Evolutionary conservation across 1,140 invertebrate species (phyloP).

Genomic region (Platyura marginata): DNA sequence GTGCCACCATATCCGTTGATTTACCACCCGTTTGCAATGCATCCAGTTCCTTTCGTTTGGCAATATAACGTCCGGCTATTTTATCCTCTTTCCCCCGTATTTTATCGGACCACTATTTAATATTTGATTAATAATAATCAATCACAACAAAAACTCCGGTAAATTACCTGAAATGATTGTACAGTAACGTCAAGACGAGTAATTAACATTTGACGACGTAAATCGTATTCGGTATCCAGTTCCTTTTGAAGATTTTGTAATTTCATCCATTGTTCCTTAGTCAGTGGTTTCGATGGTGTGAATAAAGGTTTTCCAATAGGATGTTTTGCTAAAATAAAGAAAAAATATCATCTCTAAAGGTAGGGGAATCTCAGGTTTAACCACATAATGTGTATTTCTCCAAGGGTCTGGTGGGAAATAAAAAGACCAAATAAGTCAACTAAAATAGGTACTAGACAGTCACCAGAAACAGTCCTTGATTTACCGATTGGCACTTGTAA

Average conservation of each 20-base stretch:
- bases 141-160: slow-evolving; percentile 5
- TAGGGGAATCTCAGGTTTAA: too few species aligned
- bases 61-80: slow-evolving; percentile 48
- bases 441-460: too few species aligned
- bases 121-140: slow-evolving; percentile 4
- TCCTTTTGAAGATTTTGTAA: slow-evolving; percentile 48
- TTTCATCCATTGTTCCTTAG: slow-evolving; percentile 64
- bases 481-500: too few species aligned
- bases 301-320: slow-evolving; percentile 69
- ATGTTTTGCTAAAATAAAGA: too few species aligned
- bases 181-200: slow-evolving; percentile 86
- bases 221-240: slow-evolving; percentile 61
- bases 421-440: too few species aligned
- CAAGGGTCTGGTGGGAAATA: too few species aligned
- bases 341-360: too few species aligned
- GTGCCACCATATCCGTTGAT: slow-evolving; percentile 44
- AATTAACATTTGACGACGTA: slow-evolving; percentile 70
- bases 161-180: slow-evolving; percentile 65
- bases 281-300: slow-evolving; percentile 38
- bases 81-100: slow-evolving; percentile 50
- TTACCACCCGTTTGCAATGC: slow-evolving; percentile 26
- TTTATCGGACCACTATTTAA: slow-evolving; percentile 63
- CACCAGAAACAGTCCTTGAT: too few species aligned
- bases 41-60: slow-evolving; percentile 40
- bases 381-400: too few species aligned